Evolutionary conservation across 2,113 vertebrate genomes (phyloP).

Genomic region (Lucifuga dentata): DNA sequence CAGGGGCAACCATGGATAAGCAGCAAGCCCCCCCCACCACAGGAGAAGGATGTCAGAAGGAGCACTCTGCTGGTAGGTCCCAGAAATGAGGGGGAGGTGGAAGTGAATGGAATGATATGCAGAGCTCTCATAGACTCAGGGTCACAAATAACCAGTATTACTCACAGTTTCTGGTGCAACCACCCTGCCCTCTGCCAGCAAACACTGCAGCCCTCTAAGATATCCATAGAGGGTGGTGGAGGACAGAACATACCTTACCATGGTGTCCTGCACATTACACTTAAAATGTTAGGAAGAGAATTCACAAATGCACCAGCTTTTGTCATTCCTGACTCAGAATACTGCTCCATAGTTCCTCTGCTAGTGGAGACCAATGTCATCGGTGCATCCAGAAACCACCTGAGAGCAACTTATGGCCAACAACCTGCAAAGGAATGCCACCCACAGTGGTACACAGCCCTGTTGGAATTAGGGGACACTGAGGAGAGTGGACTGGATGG

Average conservation of each 20-base stretch:
- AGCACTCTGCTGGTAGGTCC: conserved; percentile 10
- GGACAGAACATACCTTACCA: conserved; percentile 7
- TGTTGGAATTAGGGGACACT: background rate
- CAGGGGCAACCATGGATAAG: conserved; percentile 21
- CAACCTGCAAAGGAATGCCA: conserved; percentile 25
- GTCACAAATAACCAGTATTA: conserved; percentile 26
- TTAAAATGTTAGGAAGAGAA: background rate
- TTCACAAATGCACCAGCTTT: conserved; percentile 8
- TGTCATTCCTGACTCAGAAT: conserved; percentile 24
- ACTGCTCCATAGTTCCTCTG: conserved; percentile 12
- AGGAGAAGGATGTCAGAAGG: background rate
- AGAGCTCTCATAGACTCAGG: conserved; percentile 38
- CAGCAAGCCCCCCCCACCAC: background rate
- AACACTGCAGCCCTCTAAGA: conserved; percentile 1
- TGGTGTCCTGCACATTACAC: conserved; percentile 5
- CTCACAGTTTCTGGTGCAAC: background rate
- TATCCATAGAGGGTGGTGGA: conserved; percentile 16
- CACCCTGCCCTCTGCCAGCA: background rate
- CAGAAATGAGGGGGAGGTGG: conserved; percentile 36
- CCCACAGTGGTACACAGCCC: conserved; percentile 28
- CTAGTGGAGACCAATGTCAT: conserved; percentile 27
- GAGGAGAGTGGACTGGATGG: background rate
- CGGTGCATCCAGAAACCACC: conserved; percentile 2
- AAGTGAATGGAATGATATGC: conserved; percentile 22
- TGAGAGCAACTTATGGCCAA: conserved; percentile 13